phyloP scores from a whole-genome alignment of 2,888 invertebrate genomes.

The Apeira syringaria region DNA sequence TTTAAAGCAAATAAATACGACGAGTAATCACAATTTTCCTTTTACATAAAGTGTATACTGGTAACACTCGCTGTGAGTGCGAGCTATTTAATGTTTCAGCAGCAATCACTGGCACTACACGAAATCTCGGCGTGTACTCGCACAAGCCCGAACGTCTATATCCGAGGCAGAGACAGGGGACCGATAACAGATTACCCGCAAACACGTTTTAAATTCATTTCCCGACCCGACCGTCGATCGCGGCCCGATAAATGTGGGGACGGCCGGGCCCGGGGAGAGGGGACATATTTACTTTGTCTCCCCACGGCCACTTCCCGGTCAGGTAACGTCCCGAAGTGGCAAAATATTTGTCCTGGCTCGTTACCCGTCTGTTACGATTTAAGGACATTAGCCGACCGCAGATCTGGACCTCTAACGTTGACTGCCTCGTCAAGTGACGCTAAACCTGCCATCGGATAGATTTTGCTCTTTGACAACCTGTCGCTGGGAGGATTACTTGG shows the following conservation, averaged over 20 bases:
- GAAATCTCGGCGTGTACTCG: conserved; percentile 69
- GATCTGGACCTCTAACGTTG: conserved; percentile 55
- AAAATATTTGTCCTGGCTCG: conserved; percentile 79
- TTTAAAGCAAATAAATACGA: too few species aligned
- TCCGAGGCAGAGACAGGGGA: conserved; percentile 80
- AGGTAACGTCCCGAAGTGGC: conserved; percentile 79
- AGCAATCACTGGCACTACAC: conserved; percentile 26
- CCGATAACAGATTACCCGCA: conserved; percentile 84
- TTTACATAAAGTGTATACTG: too few species aligned
- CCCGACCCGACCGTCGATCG: conserved; percentile 82
- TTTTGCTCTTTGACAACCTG: not conserved
- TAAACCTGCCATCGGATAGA: conserved; percentile 9
- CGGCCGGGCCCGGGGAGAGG: conserved; percentile 71
- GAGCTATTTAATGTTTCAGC: not conserved
- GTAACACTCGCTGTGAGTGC: too few species aligned
- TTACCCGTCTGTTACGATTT: conserved; percentile 74
- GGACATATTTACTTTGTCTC: conserved; percentile 83
- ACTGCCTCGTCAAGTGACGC: conserved; percentile 33
- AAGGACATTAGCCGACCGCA: conserved; percentile 66
- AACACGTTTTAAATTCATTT: conserved; percentile 84
- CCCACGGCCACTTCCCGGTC: conserved; percentile 79
- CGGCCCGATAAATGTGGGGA: conserved; percentile 82
- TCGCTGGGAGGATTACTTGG: conserved; percentile 5
- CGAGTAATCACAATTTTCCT: too few species aligned
- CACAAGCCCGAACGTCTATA: conserved; percentile 78